Evolutionary conservation across 2,113 vertebrate genomes (phyloP), one percentile per base, ranked within the genome.

Genomic region (Microcebus griseorufus): DNA sequence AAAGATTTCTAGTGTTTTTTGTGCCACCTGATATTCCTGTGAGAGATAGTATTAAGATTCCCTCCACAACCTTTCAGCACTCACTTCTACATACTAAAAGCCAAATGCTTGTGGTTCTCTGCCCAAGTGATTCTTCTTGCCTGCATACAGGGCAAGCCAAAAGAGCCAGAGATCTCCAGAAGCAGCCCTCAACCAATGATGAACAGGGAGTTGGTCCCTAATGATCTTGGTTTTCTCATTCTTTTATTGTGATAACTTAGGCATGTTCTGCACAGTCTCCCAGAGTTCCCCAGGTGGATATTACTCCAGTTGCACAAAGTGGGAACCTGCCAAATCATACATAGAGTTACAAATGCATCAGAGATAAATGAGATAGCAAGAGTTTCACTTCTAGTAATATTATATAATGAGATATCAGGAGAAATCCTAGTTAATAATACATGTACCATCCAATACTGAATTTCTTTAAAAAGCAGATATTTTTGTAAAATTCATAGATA

Each of bases 391-490:
- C n/a, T 12, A 67, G 39, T 75, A 53, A 32, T 70, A 23, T 48
- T 34, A 45, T 69, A 51, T 14, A 51, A 67, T 42, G 76, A 83
- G 80, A 27, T n/a, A 91, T n/a, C 45, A 79, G 32, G 29, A 87
- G 51, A 94, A 97, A 90, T 48, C 7, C 20, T 79, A 90, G 42
- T 73, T 85, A 75, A 42, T 53, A 88, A 95, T 48, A 55, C 6
- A 87, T 14, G 3, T 20, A 78, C 80, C 42, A 76, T 23, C 25
- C 53, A 89, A 82, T 78, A 73, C 12, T 58, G 13, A 16, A 42
- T 92, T 90, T 29, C 5, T 45, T 62, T 4, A 25, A 73, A 73
- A 62, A 62, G 9, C 60, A 25, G n/a, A 45, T 22, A 14, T 83
- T 83, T 29, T 29, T 3, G 18, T 27, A 73, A 32, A 48, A 88